These are phyloP conservation scores for Takifugu bimaculatus DNA, from an alignment of 2,113 vertebrate species.

Conservation along the genomic window DNA sequence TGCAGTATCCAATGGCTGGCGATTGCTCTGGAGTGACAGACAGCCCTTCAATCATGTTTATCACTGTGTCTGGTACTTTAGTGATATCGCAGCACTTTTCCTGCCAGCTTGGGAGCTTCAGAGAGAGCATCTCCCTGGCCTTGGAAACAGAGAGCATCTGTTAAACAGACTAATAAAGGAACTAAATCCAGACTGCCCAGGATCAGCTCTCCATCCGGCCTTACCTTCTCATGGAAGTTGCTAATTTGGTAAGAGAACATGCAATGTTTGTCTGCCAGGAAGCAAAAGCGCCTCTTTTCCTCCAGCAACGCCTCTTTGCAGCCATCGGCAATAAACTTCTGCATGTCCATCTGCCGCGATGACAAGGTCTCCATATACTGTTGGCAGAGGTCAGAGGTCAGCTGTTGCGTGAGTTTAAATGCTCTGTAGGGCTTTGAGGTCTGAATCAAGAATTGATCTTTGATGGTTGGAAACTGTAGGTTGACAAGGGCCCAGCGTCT, in stretches of 20 bases:
- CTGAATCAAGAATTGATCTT: no score
- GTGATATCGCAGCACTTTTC: conserved; percentile 88
- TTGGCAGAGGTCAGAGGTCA: conserved; percentile 26
- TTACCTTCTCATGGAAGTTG: conserved; percentile 85
- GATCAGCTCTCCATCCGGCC: background rate
- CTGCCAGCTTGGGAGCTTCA: conserved; percentile 87
- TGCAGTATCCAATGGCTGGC: conserved; percentile 72
- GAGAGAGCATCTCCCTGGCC: conserved; percentile 84
- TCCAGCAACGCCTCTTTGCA: conserved; percentile 92
- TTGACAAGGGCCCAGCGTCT: no score
- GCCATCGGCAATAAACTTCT: conserved; percentile 91
- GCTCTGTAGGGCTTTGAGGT: background rate
- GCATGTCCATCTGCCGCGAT: conserved; percentile 89
- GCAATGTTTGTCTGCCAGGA: conserved; percentile 96
- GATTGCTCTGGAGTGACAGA: conserved; percentile 81
- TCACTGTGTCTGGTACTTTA: conserved; percentile 85
- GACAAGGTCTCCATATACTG: conserved; percentile 88
- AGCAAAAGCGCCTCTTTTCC: conserved; percentile 95
- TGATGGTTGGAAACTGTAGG: no score
- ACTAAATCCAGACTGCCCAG: background rate
- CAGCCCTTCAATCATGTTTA: conserved; percentile 84
- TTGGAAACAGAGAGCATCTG: conserved; percentile 39
- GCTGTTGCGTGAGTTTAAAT: background rate
- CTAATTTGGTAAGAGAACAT: conserved; percentile 82
- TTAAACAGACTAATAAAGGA: background rate